Evolutionary conservation across 1,140 invertebrate genomes (phyloP), one percentile per base, ranked within the genome.

Genomic region (Drosophila yakuba): DNA sequence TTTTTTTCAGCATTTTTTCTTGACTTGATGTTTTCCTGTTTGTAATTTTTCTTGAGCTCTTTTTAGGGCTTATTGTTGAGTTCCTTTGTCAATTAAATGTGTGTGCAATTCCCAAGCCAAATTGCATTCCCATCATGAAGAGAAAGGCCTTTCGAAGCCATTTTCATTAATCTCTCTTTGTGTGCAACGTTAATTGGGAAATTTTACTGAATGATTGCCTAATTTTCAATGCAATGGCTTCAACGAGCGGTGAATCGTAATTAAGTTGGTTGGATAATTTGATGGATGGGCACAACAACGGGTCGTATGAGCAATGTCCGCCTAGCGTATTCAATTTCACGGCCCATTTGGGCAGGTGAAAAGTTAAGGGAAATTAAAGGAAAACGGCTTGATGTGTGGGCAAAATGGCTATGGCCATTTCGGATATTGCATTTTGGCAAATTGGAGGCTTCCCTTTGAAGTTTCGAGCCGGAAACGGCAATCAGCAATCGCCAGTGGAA

Each of bases 371-470:
- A 50, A 43, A 50, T 71, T 50, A 57, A 45, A 36, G 43, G 48
- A 51, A 36, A 52, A 36, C 32, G 20, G 23, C 41, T 28, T 8
- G 32, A 39, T 36, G 38, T 39, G 38, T 39, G 38, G 0, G 47
- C 7, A 32, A 32, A 50, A 50, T 51, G 48, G 48, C 10, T 38
- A 20, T 20, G 5, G 17, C 51, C 28, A 36, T 38, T 38, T 54
- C 36, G 61, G 78, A 45, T 79, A 61, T 71, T 61, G 61, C 45
- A 79, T 78, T 83, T 74, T 60, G 76, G 52, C 77, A 85, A 86
- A 85, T 81, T 81, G 74, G 80, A 75, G 74, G 56, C 76, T 86
- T 86, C 78, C 78, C 76, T 82, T 86, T 86, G 81, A 85, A 78
- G 83, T 81, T 84, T 17, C 17, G 66, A 72, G 45, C 63, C 75